Conservation (phyloP, 2,797 vertebrate species). For the Rhinatrema bivittatum region DNA sequence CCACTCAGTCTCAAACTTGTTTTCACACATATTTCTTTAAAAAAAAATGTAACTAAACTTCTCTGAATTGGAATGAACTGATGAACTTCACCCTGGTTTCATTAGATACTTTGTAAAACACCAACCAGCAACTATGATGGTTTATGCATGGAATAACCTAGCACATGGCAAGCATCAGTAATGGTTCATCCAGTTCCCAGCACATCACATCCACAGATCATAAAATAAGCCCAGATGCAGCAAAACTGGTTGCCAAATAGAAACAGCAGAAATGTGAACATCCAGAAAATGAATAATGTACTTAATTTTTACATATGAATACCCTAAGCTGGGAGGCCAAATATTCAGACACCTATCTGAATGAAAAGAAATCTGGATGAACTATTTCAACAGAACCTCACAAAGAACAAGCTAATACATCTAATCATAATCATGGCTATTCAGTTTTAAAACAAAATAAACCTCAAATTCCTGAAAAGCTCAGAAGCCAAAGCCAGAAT, state of each 20-base stretch:
- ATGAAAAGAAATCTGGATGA: conserved; percentile 4
- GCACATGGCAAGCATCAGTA: conserved; percentile 5
- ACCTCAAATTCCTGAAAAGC: too few relatives aligned
- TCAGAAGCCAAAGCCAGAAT: too few relatives aligned
- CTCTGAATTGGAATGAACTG: too few relatives aligned
- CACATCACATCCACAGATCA: conserved; percentile 16
- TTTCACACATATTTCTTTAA: too few relatives aligned
- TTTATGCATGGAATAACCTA: neutral
- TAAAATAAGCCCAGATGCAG: conserved; percentile 26
- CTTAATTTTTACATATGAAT: conserved; percentile 5
- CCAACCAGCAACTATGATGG: neutral
- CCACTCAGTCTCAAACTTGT: too few relatives aligned
- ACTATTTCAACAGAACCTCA: neutral
- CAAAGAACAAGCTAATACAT: neutral
- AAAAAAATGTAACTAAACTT: too few relatives aligned
- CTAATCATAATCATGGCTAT: conserved; percentile 6
- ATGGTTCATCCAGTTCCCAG: conserved; percentile 18
- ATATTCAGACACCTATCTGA: neutral
- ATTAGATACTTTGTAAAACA: conserved; percentile 6
- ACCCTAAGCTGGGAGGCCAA: conserved; percentile 5
- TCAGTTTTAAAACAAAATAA: too few relatives aligned
- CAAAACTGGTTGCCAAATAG: conserved; percentile 18
- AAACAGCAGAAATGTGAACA: conserved; percentile 14
- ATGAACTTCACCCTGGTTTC: conserved; percentile 10
- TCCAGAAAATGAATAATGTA: conserved; percentile 4